Evolutionary conservation across 2,797 vertebrate species (phyloP).

Genomic region (Arrhamphus sclerolepis): DNA sequence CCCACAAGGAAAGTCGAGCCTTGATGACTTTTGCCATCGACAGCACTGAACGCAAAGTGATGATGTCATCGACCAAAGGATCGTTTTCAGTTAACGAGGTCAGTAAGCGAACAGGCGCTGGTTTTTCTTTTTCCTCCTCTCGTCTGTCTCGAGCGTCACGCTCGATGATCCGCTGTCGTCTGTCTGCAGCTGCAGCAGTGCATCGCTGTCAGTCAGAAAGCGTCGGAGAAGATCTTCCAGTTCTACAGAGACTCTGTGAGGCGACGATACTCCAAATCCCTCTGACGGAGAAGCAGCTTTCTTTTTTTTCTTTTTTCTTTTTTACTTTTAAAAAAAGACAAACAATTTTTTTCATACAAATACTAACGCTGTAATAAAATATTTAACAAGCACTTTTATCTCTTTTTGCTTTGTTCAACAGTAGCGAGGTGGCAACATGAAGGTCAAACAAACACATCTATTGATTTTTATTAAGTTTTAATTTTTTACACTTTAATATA

Average conservation of each 20-base stretch:
- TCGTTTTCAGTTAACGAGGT: constrained; percentile 89
- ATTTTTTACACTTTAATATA: constrained; percentile 47
- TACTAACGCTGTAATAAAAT: constrained; percentile 50
- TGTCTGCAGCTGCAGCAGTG: constrained; percentile 93
- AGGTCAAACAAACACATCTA: constrained; percentile 73
- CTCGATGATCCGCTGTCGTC: not conserved
- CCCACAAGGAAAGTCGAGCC: constrained; percentile 86
- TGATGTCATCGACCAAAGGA: constrained; percentile 88
- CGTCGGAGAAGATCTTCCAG: constrained; percentile 86
- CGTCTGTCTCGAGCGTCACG: not conserved
- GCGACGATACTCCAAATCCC: constrained; percentile 89
- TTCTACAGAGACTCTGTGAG: constrained; percentile 89
- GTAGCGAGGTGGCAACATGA: not conserved
- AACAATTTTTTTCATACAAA: constrained; percentile 1
- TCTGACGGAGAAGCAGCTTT: constrained; percentile 45
- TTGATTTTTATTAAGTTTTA: constrained; percentile 57
- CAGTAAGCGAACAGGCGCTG: constrained; percentile 27
- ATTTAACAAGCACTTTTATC: constrained; percentile 16
- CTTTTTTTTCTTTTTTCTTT: constrained; percentile 5
- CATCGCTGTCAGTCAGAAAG: constrained; percentile 84
- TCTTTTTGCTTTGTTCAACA: constrained; percentile 13
- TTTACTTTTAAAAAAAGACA: constrained; percentile 15
- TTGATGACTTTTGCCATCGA: constrained; percentile 90
- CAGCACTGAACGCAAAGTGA: constrained; percentile 80
- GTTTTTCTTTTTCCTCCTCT: not conserved